Conservation (phyloP, 2,888 invertebrate genomes). For the Polietes domitor region DNA sequence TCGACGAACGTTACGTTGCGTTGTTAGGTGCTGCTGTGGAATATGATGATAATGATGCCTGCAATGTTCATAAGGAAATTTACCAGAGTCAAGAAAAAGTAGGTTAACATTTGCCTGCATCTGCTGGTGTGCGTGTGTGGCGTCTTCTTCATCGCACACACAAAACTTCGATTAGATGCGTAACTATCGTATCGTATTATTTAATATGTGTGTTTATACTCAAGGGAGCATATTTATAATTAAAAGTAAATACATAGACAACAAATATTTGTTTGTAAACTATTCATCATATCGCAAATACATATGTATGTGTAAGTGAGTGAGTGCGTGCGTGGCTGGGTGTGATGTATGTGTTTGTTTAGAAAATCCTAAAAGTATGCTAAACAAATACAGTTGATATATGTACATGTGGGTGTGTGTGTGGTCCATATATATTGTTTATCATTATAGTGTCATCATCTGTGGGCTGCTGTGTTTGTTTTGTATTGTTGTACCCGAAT, state of each 20-base stretch:
- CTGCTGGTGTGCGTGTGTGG: not conserved
- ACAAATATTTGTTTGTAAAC: slow-evolving; percentile 15
- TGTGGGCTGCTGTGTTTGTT: not conserved
- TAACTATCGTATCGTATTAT: not conserved
- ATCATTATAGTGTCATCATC: slow-evolving; percentile 9
- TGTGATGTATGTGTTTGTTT: not conserved
- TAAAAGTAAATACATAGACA: slow-evolving; percentile 29
- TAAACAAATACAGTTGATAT: slow-evolving; percentile 24
- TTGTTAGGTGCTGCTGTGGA: slow-evolving; percentile 41
- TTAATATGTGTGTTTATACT: not conserved
- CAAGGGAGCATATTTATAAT: slow-evolving; percentile 31
- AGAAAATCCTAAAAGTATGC: slow-evolving; percentile 34
- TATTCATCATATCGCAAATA: slow-evolving; percentile 1
- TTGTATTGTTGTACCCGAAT: not conserved
- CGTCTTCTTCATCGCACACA: not conserved
- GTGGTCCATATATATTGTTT: not conserved
- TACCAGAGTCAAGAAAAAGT: slow-evolving; percentile 52
- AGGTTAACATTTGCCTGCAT: slow-evolving; percentile 53
- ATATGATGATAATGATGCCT: slow-evolving; percentile 38
- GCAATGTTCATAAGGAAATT: slow-evolving; percentile 34
- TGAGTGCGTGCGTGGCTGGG: not conserved
- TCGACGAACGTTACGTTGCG: slow-evolving; percentile 10
- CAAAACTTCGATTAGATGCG: not conserved
- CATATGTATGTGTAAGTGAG: not conserved
- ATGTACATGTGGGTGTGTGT: too few relatives aligned